Evolutionary conservation across 30 jellyfish, hydroid and myxozoan genomes (phyloP).

Genomic region (Mastigias papua): DNA sequence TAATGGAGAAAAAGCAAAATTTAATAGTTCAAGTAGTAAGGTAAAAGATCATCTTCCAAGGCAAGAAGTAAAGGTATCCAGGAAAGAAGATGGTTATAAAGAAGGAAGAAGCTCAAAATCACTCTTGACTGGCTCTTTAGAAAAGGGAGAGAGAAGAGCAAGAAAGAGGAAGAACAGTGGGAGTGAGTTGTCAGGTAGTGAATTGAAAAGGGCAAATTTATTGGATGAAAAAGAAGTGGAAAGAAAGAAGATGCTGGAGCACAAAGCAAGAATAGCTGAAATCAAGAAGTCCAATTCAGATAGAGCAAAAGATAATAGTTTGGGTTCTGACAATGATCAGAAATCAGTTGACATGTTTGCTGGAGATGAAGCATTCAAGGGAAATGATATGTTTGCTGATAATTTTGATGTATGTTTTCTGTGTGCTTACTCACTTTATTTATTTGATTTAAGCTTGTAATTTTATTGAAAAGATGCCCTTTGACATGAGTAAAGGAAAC

Average conservation of each 20-base stretch:
- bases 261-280: slow-evolving; percentile 54
- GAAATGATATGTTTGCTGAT: slow-evolving; percentile 93
- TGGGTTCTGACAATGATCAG: slow-evolving; percentile 20
- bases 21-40: not conserved
- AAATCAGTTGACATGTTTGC: slow-evolving; percentile 93
- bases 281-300: slow-evolving; percentile 20
- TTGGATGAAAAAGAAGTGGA: slow-evolving; percentile 28
- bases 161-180: slow-evolving; percentile 21
- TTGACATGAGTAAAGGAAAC: too few species aligned
- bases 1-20: not conserved
- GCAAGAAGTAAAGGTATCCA: slow-evolving; percentile 16
- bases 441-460: too few species aligned
- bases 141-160: not conserved
- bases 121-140: not conserved
- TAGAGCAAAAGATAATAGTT: slow-evolving; percentile 31
- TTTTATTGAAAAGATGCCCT: too few species aligned
- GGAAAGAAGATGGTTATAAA: not conserved
- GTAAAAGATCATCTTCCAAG: not conserved
- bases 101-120: not conserved
- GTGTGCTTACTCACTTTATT: not conserved
- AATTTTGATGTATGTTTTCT: slow-evolving; percentile 82
- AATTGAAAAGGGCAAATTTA: not conserved
- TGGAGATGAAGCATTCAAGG: slow-evolving; percentile 85
- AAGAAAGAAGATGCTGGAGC: slow-evolving; percentile 29
- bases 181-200: not conserved